A percentile compares a stretch with the other conserved stretches of the same genome.
These are phyloP conservation scores for Syngnathus acus DNA, from an alignment of 2,797 vertebrate genomes.

Conservation along the genomic window DNA sequence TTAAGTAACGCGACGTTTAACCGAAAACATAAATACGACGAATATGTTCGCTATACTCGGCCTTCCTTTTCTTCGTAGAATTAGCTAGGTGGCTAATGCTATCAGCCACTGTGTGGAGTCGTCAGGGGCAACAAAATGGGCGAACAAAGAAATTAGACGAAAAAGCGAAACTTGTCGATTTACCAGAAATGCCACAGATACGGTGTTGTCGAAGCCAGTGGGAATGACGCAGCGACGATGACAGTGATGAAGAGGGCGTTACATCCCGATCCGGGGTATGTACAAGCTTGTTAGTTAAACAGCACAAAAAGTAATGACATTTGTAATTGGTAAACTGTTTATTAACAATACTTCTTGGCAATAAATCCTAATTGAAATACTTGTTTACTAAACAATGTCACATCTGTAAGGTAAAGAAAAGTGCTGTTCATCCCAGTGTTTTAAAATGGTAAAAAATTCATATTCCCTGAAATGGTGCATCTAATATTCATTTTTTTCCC, in stretches of 20 bases:
- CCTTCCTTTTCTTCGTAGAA: background rate
- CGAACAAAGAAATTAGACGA: background rate
- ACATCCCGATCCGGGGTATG: background rate
- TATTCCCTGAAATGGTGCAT: background rate
- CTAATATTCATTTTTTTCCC: no score
- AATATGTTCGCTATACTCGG: background rate
- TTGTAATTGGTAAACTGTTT: background rate
- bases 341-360: background rate
- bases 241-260: background rate
- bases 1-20: no score
- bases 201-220: background rate
- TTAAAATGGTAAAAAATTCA: background rate
- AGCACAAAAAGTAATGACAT: background rate
- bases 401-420: no score
- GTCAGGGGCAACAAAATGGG: background rate
- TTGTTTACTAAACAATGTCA: background rate
- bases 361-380: background rate
- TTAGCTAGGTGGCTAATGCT: slow-evolving; percentile 49
- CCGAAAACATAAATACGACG: background rate
- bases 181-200: no score
- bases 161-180: no score
- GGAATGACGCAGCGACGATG: background rate
- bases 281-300: background rate
- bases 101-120: slow-evolving; percentile 6
- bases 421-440: no score